Evolutionary conservation across 2,113 vertebrate species (phyloP), one percentile per base, ranked within the genome.

Genomic region (Aphyosemion australe): DNA sequence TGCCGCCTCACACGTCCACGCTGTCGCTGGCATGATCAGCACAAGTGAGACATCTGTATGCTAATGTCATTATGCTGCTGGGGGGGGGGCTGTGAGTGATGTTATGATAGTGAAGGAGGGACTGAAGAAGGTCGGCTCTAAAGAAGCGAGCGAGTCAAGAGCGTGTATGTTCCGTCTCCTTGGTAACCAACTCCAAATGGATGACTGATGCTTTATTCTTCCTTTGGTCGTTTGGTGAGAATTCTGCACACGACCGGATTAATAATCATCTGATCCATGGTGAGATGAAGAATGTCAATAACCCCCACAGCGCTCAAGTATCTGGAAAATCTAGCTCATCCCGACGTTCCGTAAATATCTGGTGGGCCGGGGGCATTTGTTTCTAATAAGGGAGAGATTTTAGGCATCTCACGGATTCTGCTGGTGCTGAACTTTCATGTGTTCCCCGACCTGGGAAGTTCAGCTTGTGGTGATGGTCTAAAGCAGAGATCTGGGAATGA

Each of bases 11-110:
- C 52, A 26, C 54, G 60, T 49, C 52, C 57, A 51, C 54, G 60
- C 53, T 52, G 48, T 16, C 0, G 51, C 74, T 70, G 74, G 64
- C 65, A 84, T 80, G 78, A 83, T 69, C 76, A 65, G 72, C 70
- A 72, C 68, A 73, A 85, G 65, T 65, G 68, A 84, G 80, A 90
- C 95, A 96, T 95, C 94, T 96, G 94, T 95, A 95, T 96, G 95
- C 94, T 96, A 96, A 97, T 95, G 15, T 18, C 76, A 83, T 84
- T 81, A 88, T 82, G 77, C 46, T 54, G 46, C 26, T 68, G 90
- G 60, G 41, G 80, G 68, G 84, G 78, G 63, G 84, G 79, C 37
- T 76, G 66, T 69, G 79, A 83, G 69, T 75, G 83, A 87, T 85
- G 81, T 83, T 85, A 81, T 80, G 83, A 80, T 73, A 84, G 83